A percentile compares a stretch with the other conserved stretches of the same genome.
These are phyloP conservation scores for Pungitius pungitius DNA, from an alignment of 2,113 vertebrate genomes.

Conservation along the genomic window DNA sequence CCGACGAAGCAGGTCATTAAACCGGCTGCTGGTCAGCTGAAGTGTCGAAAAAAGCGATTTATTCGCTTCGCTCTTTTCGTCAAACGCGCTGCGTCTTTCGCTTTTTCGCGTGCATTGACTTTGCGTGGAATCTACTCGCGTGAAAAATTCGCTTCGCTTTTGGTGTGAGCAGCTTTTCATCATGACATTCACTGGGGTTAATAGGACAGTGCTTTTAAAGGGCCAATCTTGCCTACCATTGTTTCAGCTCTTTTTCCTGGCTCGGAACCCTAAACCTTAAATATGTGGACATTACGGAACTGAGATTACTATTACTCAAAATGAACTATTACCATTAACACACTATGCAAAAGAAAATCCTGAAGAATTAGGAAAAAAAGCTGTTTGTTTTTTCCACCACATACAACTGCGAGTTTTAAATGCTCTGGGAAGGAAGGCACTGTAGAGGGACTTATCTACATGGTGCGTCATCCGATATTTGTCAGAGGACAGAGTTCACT, in stretches of 20 bases:
- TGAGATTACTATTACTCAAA: background rate
- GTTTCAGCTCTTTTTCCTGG: slow-evolving; percentile 12
- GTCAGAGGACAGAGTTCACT: background rate
- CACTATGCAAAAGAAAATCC: background rate
- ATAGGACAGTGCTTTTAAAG: background rate
- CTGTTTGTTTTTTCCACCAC: background rate
- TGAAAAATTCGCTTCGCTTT: no score
- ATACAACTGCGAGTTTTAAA: background rate
- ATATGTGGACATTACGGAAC: background rate
- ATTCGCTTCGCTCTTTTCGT: no score
- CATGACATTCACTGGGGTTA: background rate
- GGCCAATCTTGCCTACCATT: background rate
- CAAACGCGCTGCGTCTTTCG: no score
- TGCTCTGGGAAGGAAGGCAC: background rate
- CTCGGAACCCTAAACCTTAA: background rate
- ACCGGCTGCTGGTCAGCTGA: no score
- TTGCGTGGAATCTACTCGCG: no score
- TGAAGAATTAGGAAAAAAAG: background rate
- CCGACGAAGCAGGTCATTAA: no score
- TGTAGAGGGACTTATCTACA: background rate
- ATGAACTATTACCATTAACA: background rate
- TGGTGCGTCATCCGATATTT: background rate
- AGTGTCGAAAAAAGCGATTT: no score
- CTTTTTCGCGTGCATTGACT: no score
- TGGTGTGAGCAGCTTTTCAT: no score